Base-by-base conservation (phyloP, 2,113 vertebrate genomes). In the Passer montanus region DNA sequence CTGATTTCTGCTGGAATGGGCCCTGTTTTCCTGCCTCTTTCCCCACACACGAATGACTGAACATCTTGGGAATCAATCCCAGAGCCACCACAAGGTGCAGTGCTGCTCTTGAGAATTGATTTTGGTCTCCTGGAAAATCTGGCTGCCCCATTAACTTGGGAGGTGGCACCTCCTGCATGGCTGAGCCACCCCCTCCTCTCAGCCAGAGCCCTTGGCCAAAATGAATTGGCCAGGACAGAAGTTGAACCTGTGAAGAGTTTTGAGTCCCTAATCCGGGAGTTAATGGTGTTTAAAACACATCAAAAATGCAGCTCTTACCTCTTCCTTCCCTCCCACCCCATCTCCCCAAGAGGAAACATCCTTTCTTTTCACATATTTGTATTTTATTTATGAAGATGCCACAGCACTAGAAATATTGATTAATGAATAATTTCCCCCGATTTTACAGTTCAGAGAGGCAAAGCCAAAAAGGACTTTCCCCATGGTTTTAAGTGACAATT, bases 401-500 rank as follows among this genome's bases (percentile, higher is more conserved):
- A 31, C 82, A 83, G 43, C 37, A 56, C 7, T n/a, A 28, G 50
- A 50, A 52, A 39, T 73, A 92, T 16, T 55, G 52, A 84, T 77
- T 56, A 39, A 56, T 43, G 15, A 84, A 44, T 90, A 67, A 67
- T 55, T 78, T 75, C 22, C 35, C 3, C 2, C 2, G 68, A 75
- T 78, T 84, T 78, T 56, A 63, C 66, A 59, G 7, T 68, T 84
- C 56, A 37, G 5, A 83, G 41, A 56, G 55, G 46, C 33, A 58
- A 84, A 88, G 28, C 41, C 75, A 69, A 63, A 58, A 83, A 27
- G 19, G 28, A 56, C 35, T 68, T 27, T 84, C 46, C 37, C 12
- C 20, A 53, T 21, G 0, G 0, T 72, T 91, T 67, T 84, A 17
- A 33, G 39, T 35, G 49, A 43, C 44, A 0, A 1, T 43, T 84